These are phyloP conservation scores for Paracanthobrama guichenoti DNA, from an alignment of 2,113 vertebrate genomes.

Conservation along the genomic window DNA sequence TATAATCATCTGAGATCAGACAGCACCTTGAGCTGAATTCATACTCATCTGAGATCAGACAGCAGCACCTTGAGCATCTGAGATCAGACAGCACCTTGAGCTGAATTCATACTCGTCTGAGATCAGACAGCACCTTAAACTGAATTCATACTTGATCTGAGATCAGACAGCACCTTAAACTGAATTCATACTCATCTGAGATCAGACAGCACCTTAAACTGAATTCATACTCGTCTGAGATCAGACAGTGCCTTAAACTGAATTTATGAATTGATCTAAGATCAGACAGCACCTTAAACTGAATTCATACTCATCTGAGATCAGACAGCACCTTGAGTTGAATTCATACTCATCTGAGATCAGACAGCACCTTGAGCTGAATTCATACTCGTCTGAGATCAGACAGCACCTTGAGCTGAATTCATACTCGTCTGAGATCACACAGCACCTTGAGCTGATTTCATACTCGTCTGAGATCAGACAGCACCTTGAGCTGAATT, in stretches of 20 bases:
- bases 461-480: neutral
- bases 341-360: too few species aligned
- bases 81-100: neutral
- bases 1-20: too few species aligned
- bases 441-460: neutral
- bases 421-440: neutral
- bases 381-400: neutral
- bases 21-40: too few species aligned
- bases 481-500: neutral
- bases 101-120: neutral
- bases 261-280: neutral
- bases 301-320: neutral
- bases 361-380: too few species aligned
- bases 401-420: neutral
- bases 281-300: neutral
- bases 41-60: too few species aligned
- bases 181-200: neutral
- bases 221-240: neutral
- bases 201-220: neutral
- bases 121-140: neutral
- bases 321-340: neutral
- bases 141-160: neutral
- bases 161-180: neutral
- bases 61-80: neutral
- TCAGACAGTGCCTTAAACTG: neutral